These are phyloP conservation scores for Lordiphosa clarofinis DNA, from an alignment of 1,140 invertebrate genomes.

Conservation along the genomic window DNA sequence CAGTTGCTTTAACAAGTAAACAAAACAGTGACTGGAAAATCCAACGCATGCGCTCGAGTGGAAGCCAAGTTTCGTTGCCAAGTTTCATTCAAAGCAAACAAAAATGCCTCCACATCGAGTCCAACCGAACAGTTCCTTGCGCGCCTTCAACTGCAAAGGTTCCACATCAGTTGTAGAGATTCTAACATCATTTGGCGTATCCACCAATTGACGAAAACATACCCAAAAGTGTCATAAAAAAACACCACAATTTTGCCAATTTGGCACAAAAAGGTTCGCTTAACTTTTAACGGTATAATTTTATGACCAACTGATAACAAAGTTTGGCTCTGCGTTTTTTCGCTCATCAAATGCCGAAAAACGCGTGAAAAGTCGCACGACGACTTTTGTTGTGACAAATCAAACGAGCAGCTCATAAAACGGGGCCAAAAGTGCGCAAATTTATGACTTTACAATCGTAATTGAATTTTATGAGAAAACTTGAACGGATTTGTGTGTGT, in stretches of 20 bases:
- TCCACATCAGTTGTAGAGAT: slow-evolving; percentile 17
- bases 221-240: background rate
- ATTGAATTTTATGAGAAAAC: slow-evolving; percentile 73
- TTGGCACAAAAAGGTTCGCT: slow-evolving; percentile 11
- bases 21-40: slow-evolving; percentile 46
- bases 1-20: slow-evolving; percentile 51
- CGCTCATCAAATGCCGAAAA: slow-evolving; percentile 9
- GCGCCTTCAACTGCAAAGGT: slow-evolving; percentile 69
- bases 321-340: slow-evolving; percentile 14
- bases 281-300: slow-evolving; percentile 61
- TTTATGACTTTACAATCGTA: slow-evolving; percentile 66
- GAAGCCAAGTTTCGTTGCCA: slow-evolving; percentile 31
- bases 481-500: slow-evolving; percentile 37
- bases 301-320: slow-evolving; percentile 57
- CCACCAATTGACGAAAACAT: slow-evolving; percentile 2
- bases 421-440: slow-evolving; percentile 52
- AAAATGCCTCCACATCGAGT: slow-evolving; percentile 58
- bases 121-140: slow-evolving; percentile 64
- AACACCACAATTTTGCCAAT: background rate
- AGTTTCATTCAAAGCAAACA: slow-evolving; percentile 2
- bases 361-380: slow-evolving; percentile 24
- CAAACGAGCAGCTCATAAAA: slow-evolving; percentile 59
- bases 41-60: slow-evolving; percentile 54
- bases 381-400: slow-evolving; percentile 33
- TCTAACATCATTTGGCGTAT: background rate